Conservation (phyloP, 2,888 invertebrate species). For the Sisyra nigra region DNA sequence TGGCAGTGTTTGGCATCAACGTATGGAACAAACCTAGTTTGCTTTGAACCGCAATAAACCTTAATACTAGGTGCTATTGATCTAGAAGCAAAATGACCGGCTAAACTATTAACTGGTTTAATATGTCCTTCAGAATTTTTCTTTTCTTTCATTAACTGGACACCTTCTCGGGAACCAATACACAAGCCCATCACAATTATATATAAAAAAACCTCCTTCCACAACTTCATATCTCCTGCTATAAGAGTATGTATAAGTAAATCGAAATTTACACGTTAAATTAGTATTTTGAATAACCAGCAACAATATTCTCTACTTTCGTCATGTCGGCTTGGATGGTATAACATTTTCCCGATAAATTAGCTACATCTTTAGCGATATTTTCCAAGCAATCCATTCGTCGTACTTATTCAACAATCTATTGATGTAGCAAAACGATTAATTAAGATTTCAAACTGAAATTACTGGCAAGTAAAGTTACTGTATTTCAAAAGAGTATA, state of each 20-base stretch:
- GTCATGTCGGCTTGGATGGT: slow-evolving; percentile 11
- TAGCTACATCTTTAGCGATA: slow-evolving; percentile 5
- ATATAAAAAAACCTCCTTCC: background rate
- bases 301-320: slow-evolving; percentile 10
- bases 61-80: slow-evolving; percentile 3
- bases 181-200: background rate
- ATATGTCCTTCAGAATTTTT: slow-evolving; percentile 13
- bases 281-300: slow-evolving; percentile 7
- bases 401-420: background rate
- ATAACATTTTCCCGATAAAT: slow-evolving; percentile 10
- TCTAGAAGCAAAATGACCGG: slow-evolving; percentile 9
- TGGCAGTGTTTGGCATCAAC: no score
- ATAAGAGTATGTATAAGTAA: background rate
- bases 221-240: background rate
- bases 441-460: no score
- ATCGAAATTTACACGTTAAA: slow-evolving; percentile 3
- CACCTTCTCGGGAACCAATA: background rate
- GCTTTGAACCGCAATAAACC: slow-evolving; percentile 29
- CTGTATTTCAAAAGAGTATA: no score
- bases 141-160: background rate
- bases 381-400: slow-evolving; percentile 8
- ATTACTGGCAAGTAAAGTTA: no score
- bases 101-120: slow-evolving; percentile 14
- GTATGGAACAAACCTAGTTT: no score
- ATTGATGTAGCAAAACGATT: no score